Base-by-base conservation (phyloP, 2,888 invertebrate species). In the Tortricodes alternella region DNA sequence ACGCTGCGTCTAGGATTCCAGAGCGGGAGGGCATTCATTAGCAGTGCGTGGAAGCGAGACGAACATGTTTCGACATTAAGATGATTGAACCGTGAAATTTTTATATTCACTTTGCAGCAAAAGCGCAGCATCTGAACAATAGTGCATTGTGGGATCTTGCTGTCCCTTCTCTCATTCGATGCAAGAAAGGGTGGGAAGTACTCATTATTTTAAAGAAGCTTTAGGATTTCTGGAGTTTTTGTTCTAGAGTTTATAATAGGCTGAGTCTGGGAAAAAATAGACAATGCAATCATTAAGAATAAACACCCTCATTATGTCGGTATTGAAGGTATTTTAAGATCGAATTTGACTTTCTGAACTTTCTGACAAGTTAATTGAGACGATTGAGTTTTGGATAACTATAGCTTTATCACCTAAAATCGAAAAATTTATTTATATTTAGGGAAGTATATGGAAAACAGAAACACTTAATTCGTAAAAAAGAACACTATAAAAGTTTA, bases 41-140 rank as follows among this genome's bases (percentile, higher is more conserved):
- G 15, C 27, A 15, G 29, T 5, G 23, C 19, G 79, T 53, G 63
- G 11, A 73, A 83, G 62, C 64, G 74, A 63, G 86, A 85, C 34
- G 55, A 65, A 50, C 52, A 48, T 65, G 69, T 71, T 76, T 79
- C 65, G 71, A 78, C 77, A 81, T 85, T 80, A 80, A 82, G 83
- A 88, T 89, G 85, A 87, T 85, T 86, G 84, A 80, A 83, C 78
- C 80, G 80, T 86, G 79, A 85, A 85, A 80, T 84, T 85, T 85
- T 87, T 88, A 82, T 83, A 83, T 84, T 82, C 78, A 80, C 76
- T 81, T 83, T 80, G 78, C 78, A 81, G 78, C 78, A 81, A 85
- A 85, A 86, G 82, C 74, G 82, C 84, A 71, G 82, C 84, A 70
- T 76, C 71, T 67, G 71, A 72, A 84, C 82, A 83, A 84, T 79